Evolutionary conservation across 2,888 invertebrate genomes (phyloP).

Genomic region (Acleris holmiana): DNA sequence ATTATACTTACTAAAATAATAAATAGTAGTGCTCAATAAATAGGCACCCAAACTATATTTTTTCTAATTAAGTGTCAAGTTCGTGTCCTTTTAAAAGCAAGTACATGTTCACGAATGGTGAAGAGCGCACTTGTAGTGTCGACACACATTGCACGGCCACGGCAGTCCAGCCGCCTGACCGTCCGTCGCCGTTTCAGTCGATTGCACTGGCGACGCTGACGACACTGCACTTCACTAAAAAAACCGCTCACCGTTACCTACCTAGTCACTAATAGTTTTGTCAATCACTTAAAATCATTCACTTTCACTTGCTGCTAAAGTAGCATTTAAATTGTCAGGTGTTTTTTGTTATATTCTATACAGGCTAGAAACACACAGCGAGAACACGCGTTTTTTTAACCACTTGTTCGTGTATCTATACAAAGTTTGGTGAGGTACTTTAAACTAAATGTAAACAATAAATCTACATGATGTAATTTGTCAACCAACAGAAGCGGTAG

Average conservation of each 20-base stretch:
- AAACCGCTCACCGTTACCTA: conserved; percentile 4
- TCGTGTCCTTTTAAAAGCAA: no score
- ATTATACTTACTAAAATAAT: conserved; percentile 25
- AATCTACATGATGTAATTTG: no score
- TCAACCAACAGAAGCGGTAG: no score
- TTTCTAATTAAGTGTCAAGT: conserved; percentile 16
- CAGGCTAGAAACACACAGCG: no score
- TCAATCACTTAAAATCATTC: conserved; percentile 6
- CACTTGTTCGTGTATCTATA: no score
- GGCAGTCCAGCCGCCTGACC: not conserved
- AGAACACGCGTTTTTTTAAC: no score
- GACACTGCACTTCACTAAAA: conserved; percentile 22
- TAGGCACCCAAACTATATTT: conserved; percentile 14
- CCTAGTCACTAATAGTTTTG: not conserved
- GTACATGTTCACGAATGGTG: conserved; percentile 2
- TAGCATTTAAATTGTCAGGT: no score
- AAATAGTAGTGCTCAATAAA: conserved; percentile 23
- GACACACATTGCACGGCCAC: not conserved
- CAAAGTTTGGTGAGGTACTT: no score
- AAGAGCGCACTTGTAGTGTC: conserved; percentile 11
- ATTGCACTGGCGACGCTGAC: conserved; percentile 25
- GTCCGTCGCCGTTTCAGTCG: conserved; percentile 7
- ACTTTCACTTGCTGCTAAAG: not conserved
- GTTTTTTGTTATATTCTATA: no score
- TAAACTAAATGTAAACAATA: no score